These are phyloP conservation scores for Danaus melanippus DNA, from an alignment of 1,140 invertebrate genomes.

Conservation along the genomic window DNA sequence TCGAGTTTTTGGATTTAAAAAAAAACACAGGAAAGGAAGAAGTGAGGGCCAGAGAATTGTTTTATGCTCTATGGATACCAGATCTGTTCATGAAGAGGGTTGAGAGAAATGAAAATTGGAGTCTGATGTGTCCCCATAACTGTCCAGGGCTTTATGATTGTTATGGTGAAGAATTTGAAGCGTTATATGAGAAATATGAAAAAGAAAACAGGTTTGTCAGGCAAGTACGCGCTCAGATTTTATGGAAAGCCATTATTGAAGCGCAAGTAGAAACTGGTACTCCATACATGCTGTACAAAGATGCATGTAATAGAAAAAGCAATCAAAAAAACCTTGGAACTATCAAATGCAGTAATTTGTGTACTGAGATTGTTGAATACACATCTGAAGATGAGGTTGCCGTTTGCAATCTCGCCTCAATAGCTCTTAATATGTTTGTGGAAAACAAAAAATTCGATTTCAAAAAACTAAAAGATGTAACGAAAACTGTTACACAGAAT, in stretches of 20 bases:
- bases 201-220: conserved; percentile 81
- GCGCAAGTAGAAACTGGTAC: conserved; percentile 98
- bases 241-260: conserved; percentile 97
- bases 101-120: conserved; percentile 90
- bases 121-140: conserved; percentile 96
- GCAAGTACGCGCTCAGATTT: conserved; percentile 87
- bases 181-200: conserved; percentile 93
- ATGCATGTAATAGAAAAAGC: conserved; percentile 96
- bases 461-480: conserved; percentile 87
- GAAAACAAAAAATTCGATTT: conserved; percentile 90
- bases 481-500: conserved; percentile 92
- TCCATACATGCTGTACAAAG: conserved; percentile 99
- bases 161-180: conserved; percentile 96
- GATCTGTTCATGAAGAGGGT: conserved; percentile 99
- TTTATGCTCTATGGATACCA: conserved; percentile 98
- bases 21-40: conserved; percentile 98
- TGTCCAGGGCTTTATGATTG: conserved; percentile 91
- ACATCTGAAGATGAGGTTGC: conserved; percentile 94
- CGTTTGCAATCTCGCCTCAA: conserved; percentile 98
- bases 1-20: conserved; percentile 94
- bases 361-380: conserved; percentile 98
- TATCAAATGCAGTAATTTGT: conserved; percentile 98
- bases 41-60: conserved; percentile 93
- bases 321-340: conserved; percentile 99
- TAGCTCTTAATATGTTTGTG: conserved; percentile 98